Evolutionary conservation across 2,888 invertebrate species (phyloP), one percentile per base, ranked within the genome.

Genomic region (Drosophila mercatorum): DNA sequence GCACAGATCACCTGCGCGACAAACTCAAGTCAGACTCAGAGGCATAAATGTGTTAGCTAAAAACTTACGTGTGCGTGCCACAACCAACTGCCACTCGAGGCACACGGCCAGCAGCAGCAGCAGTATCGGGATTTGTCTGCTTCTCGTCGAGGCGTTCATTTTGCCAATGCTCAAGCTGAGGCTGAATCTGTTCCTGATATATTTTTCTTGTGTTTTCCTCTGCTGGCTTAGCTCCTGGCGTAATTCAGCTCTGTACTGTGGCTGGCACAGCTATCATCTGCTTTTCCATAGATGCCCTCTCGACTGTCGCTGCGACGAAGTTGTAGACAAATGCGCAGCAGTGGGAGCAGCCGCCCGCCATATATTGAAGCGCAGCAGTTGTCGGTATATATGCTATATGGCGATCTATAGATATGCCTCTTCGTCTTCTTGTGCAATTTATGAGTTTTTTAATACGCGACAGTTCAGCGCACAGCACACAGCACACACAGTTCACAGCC

Each of bases 1-100:
- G 73, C 92, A 92, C 11, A 87, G 87, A 78, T 92, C 92, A 71
- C 90, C 92, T 91, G 41, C 7, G 55, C 58, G 46, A 41, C 31
- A 38, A 53, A 38, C 38, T 38, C 17, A 51, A 36, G 38, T 28
- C n/a, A 55, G 55, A 55, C 12, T 11, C 6, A 1, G 11, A 14
- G 12, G 38, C 22, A 36, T 12, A 38, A 38, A 5, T 10, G 26
- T 10, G 2, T 31, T 17, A 52, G 36, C 22, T 7, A 11, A 11
- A n/a, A 22, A 76, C 87, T 83, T 70, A 87, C 86, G 86, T 56
- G 74, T 70, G 40, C 46, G 52, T 36, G 87, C 89, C 52, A 67
- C 74, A 55, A 73, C 55, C 56, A 63, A 0, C 5, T 68, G 59
- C 43, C 56, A 55, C 34, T 84, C 62, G 68, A 80, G 64, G 53